Percentiles rank a stretch among this genome's conserved stretches.
phyloP scores from a whole-genome alignment of 2,888 invertebrate species.

The Stratiomys singularior region DNA sequence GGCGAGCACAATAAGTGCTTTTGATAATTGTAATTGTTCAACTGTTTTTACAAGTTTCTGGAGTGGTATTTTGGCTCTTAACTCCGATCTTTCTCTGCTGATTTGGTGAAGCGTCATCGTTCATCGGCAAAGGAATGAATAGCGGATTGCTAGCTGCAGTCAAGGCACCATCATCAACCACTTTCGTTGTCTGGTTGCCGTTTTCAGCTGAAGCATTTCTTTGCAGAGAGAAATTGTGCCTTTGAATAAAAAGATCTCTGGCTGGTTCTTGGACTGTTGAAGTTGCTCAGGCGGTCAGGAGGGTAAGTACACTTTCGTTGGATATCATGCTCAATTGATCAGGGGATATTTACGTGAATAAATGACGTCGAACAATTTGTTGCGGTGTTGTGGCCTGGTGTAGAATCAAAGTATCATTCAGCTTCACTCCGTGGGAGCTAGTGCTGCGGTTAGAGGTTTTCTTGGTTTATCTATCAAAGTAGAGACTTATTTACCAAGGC shows the following conservation, averaged over 20 bases:
- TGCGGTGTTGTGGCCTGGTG: conserved; percentile 27
- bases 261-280: background rate
- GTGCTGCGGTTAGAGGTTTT: background rate
- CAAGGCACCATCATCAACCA: conserved; percentile 20
- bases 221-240: background rate
- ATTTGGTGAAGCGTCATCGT: background rate
- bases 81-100: background rate
- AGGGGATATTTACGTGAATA: conserved; percentile 35
- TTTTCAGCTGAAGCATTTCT: background rate
- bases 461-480: no score
- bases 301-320: conserved; percentile 28
- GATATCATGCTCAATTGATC: conserved; percentile 39
- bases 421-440: background rate
- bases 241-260: background rate
- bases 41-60: conserved; percentile 19
- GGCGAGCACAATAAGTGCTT: conserved; percentile 10
- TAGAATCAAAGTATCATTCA: background rate
- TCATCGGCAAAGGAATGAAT: background rate
- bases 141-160: background rate
- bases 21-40: conserved; percentile 31
- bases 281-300: conserved; percentile 9
- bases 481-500: no score
- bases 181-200: conserved; percentile 24
- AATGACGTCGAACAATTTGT: conserved; percentile 38
- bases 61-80: conserved; percentile 15